phyloP scores from a whole-genome alignment of 2,888 invertebrate genomes.

The Acanthosepion esculentum region DNA sequence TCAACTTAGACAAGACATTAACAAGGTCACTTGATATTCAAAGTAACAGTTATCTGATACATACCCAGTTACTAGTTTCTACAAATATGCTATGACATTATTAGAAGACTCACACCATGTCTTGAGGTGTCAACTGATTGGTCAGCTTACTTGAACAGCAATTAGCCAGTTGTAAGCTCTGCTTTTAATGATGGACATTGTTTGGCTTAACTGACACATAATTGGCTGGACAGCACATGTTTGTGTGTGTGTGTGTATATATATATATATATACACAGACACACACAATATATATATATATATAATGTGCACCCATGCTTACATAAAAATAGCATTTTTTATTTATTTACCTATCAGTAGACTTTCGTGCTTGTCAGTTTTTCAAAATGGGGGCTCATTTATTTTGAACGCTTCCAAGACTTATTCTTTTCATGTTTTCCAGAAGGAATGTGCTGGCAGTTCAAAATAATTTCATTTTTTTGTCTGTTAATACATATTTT shows the following conservation, averaged over 20 bases:
- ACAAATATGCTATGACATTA: not conserved
- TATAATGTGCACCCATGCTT: too few relatives aligned
- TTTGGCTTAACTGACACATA: not conserved
- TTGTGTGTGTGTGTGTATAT: not conserved
- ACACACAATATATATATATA: too few relatives aligned
- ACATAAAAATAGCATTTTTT: too few relatives aligned
- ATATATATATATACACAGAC: too few relatives aligned
- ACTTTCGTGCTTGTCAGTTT: too few relatives aligned
- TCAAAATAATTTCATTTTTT: too few relatives aligned
- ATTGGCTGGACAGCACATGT: not conserved
- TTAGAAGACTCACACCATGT: not conserved
- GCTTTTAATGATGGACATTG: not conserved
- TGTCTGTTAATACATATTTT: too few relatives aligned
- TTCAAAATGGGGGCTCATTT: too few relatives aligned
- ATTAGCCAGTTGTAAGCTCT: not conserved
- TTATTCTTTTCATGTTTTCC: too few relatives aligned
- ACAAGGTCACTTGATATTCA: not conserved
- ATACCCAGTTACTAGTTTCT: not conserved
- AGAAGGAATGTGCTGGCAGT: too few relatives aligned
- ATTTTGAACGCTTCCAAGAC: too few relatives aligned
- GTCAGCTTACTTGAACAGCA: not conserved
- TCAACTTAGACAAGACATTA: not conserved
- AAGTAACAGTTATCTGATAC: not conserved
- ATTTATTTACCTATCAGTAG: too few relatives aligned
- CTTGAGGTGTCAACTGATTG: not conserved